Conservation (phyloP, 2,888 invertebrate species). For the Drosophila mimetica region DNA sequence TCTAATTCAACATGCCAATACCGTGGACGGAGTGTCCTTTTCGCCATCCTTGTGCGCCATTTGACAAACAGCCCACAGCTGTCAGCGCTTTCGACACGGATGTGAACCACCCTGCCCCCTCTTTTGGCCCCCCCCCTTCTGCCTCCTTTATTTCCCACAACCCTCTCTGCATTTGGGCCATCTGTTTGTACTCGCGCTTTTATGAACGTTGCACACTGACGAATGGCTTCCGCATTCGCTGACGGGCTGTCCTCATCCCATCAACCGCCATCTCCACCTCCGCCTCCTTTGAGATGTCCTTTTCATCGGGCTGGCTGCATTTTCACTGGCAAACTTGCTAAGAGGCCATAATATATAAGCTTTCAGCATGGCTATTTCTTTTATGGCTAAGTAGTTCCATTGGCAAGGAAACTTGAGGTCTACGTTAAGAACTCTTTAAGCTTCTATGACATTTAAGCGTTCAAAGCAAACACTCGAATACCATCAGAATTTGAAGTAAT, state of each 20-base stretch:
- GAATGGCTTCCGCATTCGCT: conserved; percentile 64
- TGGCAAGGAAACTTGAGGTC: conserved; percentile 1
- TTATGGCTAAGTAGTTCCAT: conserved; percentile 28
- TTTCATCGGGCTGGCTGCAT: conserved; percentile 49
- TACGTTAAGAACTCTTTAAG: neutral
- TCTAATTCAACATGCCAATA: conserved; percentile 81
- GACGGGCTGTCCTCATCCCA: conserved; percentile 15
- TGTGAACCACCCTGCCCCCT: conserved; percentile 24
- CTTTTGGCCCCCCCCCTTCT: neutral
- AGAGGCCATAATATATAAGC: conserved; percentile 40
- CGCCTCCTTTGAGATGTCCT: conserved; percentile 28
- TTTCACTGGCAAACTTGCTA: conserved; percentile 45
- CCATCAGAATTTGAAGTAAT: neutral
- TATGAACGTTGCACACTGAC: conserved; percentile 66
- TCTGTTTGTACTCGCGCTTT: conserved; percentile 55
- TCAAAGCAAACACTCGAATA: neutral
- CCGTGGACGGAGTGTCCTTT: conserved; percentile 51
- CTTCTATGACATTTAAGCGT: neutral
- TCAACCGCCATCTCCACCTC: neutral
- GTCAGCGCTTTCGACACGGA: conserved; percentile 46
- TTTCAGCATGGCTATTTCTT: conserved; percentile 49
- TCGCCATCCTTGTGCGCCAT: conserved; percentile 31
- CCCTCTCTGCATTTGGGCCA: conserved; percentile 18
- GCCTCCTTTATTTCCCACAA: neutral
- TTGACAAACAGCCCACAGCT: conserved; percentile 53